Percentiles rank a stretch among this genome's conserved stretches.
These are phyloP conservation scores for Atethmia centrago DNA, from an alignment of 2,888 invertebrate species.

Conservation along the genomic window DNA sequence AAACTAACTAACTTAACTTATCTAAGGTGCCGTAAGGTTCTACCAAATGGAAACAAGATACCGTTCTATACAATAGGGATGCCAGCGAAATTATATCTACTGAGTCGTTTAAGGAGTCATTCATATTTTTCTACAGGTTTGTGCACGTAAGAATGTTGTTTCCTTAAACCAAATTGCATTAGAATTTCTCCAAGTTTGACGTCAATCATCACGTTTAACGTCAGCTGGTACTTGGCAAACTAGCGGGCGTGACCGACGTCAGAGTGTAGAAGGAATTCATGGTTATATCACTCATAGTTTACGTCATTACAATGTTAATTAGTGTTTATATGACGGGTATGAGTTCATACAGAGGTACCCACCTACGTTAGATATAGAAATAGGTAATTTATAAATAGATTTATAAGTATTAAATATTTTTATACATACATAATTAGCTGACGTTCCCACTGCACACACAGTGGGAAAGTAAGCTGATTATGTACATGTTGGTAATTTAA, in stretches of 20 bases:
- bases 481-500: too few relatives aligned
- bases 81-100: neutral
- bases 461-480: too few relatives aligned
- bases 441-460: too few relatives aligned
- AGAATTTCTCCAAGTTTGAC: conserved; percentile 17
- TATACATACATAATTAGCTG: too few relatives aligned
- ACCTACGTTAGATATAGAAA: neutral
- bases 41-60: neutral
- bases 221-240: neutral
- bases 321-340: neutral
- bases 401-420: too few relatives aligned
- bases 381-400: neutral
- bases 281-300: neutral
- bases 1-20: too few relatives aligned
- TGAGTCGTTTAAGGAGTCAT: neutral
- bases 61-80: neutral
- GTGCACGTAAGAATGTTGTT: neutral
- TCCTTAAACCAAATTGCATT: neutral
- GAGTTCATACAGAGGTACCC: neutral
- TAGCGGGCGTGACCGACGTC: conserved; percentile 16
- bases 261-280: conserved; percentile 5
- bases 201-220: conserved; percentile 5
- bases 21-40: neutral
- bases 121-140: neutral
- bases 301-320: conserved; percentile 17